Evolutionary conservation across 2,888 invertebrate species (phyloP).

Genomic region (Tinea semifulvella): DNA sequence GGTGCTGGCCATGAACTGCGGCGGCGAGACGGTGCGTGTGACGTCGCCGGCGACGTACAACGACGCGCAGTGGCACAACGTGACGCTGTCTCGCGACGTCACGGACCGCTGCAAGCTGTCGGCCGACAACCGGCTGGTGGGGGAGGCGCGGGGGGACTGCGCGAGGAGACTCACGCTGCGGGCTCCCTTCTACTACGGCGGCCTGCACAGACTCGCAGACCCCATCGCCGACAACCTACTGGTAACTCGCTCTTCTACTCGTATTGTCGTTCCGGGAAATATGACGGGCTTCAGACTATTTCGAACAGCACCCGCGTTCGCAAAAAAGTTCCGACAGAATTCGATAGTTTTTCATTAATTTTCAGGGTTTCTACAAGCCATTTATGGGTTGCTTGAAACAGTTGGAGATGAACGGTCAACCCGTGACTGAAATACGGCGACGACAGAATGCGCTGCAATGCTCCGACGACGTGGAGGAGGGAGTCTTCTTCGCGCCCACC

Average conservation of each 20-base stretch:
- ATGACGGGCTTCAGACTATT: no score
- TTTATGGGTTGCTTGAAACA: slow-evolving; percentile 88
- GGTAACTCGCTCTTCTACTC: no score
- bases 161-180: slow-evolving; percentile 64
- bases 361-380: slow-evolving; percentile 69
- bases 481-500: slow-evolving; percentile 86
- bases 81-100: slow-evolving; percentile 71
- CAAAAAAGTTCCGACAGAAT: background rate
- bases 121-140: slow-evolving; percentile 69
- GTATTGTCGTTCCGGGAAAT: no score
- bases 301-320: background rate
- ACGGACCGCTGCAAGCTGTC: slow-evolving; percentile 73
- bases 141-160: slow-evolving; percentile 57
- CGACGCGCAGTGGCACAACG: slow-evolving; percentile 83
- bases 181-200: slow-evolving; percentile 84
- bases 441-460: slow-evolving; percentile 78
- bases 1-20: slow-evolving; percentile 76
- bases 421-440: slow-evolving; percentile 67
- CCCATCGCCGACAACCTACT: slow-evolving; percentile 28
- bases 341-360: background rate
- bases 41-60: slow-evolving; percentile 68
- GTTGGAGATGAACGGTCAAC: slow-evolving; percentile 74
- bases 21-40: slow-evolving; percentile 69
- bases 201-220: slow-evolving; percentile 63
- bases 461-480: slow-evolving; percentile 78